Percentiles rank a stretch among this genome's conserved stretches.
Evolutionary conservation across 2,797 vertebrate genomes (phyloP).

Genomic region (Aphelocoma californica): DNA sequence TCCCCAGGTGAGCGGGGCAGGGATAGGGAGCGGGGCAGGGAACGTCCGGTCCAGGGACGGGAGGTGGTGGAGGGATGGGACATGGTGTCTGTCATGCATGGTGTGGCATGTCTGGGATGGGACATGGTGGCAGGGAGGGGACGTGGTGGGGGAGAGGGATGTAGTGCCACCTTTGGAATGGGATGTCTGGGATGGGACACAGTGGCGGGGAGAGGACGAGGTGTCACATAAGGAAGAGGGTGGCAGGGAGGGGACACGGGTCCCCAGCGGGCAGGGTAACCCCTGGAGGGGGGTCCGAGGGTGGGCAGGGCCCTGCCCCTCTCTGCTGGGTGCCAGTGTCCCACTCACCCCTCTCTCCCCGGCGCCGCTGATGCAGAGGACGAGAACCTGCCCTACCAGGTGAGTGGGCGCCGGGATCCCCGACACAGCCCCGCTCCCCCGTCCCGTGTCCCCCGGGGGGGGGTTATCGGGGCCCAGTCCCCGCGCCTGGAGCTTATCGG

Average conservation of each 20-base stretch:
- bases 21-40: rapidly evolving
- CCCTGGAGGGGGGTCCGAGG: not conserved
- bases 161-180: not conserved
- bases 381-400: slow-evolving; percentile 88
- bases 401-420: slow-evolving; percentile 47
- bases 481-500: not conserved
- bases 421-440: rapidly evolving
- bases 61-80: not conserved
- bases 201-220: not conserved
- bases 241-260: rapidly evolving
- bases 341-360: not conserved
- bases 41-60: not conserved
- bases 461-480: not conserved
- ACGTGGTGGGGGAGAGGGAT: not conserved
- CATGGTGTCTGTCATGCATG: rapidly evolving
- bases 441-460: rapidly evolving
- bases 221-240: not conserved
- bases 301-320: not conserved
- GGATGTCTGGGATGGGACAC: not conserved
- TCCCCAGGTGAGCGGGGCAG: slow-evolving; percentile 79
- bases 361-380: slow-evolving; percentile 74
- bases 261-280: not conserved
- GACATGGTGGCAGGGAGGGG: not conserved
- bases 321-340: rapidly evolving
- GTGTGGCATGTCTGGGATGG: not conserved